Conservation (phyloP, 2,113 vertebrate genomes). For the Vireo altiloquus region DNA sequence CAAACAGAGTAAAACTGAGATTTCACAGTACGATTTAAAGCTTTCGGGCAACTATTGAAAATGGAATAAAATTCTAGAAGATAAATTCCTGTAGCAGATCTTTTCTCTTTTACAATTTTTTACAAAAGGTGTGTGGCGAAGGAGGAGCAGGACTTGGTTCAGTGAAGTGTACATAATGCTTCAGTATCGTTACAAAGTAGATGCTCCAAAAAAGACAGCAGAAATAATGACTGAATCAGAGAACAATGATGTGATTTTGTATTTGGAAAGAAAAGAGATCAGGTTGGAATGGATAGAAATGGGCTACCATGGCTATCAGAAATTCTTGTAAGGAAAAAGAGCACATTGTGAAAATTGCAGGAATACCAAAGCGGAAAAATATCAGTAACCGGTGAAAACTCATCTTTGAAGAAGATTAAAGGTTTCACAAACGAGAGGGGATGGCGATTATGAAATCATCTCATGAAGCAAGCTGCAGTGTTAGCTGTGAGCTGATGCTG, state of each 20-base stretch:
- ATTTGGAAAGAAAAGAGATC: neutral
- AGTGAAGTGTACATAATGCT: neutral
- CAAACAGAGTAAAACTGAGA: neutral
- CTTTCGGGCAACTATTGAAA: neutral
- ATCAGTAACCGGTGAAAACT: neutral
- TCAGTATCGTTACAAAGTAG: neutral
- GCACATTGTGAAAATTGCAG: fast-evolving
- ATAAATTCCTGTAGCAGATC: neutral
- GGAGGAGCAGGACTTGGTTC: neutral
- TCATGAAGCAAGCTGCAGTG: neutral
- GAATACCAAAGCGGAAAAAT: neutral
- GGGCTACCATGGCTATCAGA: neutral
- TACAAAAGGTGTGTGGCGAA: neutral
- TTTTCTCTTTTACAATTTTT: neutral
- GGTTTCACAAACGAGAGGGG: neutral
- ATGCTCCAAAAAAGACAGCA: neutral
- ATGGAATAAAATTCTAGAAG: neutral
- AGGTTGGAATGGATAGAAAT: neutral
- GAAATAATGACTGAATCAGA: neutral
- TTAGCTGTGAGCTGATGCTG: neutral
- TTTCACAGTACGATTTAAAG: neutral
- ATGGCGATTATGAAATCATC: neutral
- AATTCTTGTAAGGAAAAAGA: neutral
- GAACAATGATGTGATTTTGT: neutral
- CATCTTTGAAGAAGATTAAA: neutral